Base-by-base conservation (phyloP, 2,113 vertebrate genomes). In the Syngnathus floridae region DNA sequence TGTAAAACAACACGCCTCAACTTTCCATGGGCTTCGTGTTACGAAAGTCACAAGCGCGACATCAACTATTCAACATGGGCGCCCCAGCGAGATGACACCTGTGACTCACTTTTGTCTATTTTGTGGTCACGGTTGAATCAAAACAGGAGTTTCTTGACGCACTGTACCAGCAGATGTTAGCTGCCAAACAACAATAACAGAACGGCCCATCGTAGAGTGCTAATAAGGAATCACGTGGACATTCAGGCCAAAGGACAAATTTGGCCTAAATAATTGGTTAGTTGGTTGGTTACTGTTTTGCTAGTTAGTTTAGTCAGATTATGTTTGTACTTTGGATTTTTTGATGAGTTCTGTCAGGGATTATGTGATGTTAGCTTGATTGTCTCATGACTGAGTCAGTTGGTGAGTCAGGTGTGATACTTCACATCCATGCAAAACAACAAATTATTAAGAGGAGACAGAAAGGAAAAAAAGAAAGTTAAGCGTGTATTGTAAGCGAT, bases 11-110 rank as follows among this genome's bases (percentile, higher is more conserved):
- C 62, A 77, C 1, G 6, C 61, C 49, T 51, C 31, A 45, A 82
- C 84, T 83, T 85, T 89, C 86, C 80, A 80, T 63, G 51, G 63
- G 64, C 57, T n/a, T 90, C 66, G 1, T 65, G 79, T 90, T 89
- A 81, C 82, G 64, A 69, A 70, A 77, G 70, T 76, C 76, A 67
- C 70, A 45, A 36, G 71, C 62, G 56, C 61, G 36, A 71, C 79
- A 90, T 90, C 76, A 90, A 89, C 66, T 79, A 90, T 91, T 89
- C 66, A 89, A 66, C 80, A 85, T 78, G 79, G 75, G 64, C 62
- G 19, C 55, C 3, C 13, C 26, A 31, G 49, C 67, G 64, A 74
- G 70, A 74, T 55, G 61, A 66, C 82, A 82, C 71, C 77, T 86
- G 86, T 76, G 80, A 76, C 70, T 11, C 16, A 60, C 51, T 7